These are phyloP conservation scores for Epinotia bilunana DNA, from an alignment of 2,888 invertebrate species.

Conservation along the genomic window DNA sequence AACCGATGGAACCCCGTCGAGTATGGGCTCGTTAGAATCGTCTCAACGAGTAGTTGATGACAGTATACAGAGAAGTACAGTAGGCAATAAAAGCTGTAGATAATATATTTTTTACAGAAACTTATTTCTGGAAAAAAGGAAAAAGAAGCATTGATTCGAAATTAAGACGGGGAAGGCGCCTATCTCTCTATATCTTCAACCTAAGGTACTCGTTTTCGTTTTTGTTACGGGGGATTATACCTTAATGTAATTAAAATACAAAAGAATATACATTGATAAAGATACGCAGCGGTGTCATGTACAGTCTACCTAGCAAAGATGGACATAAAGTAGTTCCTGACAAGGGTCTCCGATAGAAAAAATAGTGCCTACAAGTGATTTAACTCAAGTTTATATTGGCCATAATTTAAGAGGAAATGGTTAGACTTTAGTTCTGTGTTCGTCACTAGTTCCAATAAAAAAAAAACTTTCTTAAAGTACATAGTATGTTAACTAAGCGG, in stretches of 20 bases:
- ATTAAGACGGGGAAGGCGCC: background rate
- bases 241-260: no score
- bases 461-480: background rate
- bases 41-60: no score
- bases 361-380: background rate
- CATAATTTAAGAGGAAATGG: background rate
- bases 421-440: no score
- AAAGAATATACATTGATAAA: no score
- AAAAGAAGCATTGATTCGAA: background rate
- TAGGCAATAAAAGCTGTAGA: no score
- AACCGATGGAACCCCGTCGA: no score
- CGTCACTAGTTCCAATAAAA: background rate
- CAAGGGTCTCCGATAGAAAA: background rate
- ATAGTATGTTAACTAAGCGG: no score
- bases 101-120: no score
- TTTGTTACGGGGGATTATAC: no score
- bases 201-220: background rate
- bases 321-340: conserved; percentile 20
- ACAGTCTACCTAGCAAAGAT: background rate
- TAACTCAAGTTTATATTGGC: background rate
- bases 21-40: no score
- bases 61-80: no score
- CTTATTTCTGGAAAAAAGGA: no score
- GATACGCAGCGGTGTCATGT: conserved; percentile 9
- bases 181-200: background rate